phyloP scores from a whole-genome alignment of 1,140 invertebrate genomes.

The Bilobella aurantiaca region DNA sequence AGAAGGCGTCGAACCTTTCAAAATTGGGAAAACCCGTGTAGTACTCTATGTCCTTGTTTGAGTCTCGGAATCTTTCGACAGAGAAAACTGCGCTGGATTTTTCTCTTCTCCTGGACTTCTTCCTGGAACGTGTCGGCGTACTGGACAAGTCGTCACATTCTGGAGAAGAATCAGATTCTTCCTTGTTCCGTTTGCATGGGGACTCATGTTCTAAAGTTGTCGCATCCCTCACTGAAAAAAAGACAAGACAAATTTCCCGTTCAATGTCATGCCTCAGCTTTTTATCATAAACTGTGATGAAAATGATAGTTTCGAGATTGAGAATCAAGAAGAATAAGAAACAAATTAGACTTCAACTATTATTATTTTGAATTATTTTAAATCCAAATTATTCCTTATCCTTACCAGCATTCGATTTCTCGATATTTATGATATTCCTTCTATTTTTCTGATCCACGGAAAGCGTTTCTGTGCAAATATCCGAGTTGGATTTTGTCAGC shows the following conservation, averaged over 20 bases:
- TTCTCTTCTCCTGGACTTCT: constrained; percentile 12
- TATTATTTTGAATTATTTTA: no score
- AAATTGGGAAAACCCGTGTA: constrained; percentile 31
- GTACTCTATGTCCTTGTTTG: constrained; percentile 33
- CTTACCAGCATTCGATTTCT: no score
- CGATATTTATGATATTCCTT: no score
- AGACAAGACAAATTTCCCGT: not conserved
- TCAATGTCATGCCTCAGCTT: no score
- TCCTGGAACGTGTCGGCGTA: constrained; percentile 16
- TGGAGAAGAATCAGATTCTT: not conserved
- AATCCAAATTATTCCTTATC: no score
- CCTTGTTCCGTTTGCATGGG: not conserved
- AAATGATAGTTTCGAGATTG: no score
- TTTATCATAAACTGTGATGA: no score
- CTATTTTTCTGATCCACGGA: no score
- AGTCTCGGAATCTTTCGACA: constrained; percentile 27
- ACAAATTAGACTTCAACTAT: no score
- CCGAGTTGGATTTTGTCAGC: no score
- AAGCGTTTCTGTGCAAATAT: no score
- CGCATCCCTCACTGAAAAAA: not conserved
- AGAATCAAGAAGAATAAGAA: no score
- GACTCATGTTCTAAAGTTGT: not conserved
- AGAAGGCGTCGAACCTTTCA: constrained; percentile 29
- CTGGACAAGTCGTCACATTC: constrained; percentile 7
- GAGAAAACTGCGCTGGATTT: constrained; percentile 23